Evolutionary conservation across 1,140 invertebrate species (phyloP).

Genomic region (Macrobrachium nipponense): DNA sequence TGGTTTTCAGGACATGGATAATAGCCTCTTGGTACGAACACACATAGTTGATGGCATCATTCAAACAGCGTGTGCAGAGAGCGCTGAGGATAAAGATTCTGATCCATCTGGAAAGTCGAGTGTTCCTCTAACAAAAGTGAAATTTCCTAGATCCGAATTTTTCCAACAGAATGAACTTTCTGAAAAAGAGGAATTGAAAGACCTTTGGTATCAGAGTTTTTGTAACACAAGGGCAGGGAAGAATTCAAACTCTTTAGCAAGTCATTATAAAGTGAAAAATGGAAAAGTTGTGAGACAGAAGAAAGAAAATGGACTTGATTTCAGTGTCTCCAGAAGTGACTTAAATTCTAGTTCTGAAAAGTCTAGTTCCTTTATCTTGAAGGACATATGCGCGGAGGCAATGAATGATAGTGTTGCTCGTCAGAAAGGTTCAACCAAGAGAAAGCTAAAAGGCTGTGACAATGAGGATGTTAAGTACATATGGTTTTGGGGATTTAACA

Average conservation of each 20-base stretch:
- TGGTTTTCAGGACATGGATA: background rate
- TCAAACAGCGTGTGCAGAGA: conserved; percentile 42
- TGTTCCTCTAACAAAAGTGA: background rate
- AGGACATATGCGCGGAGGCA: conserved; percentile 50
- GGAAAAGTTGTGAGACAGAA: background rate
- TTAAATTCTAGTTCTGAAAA: conserved; percentile 17
- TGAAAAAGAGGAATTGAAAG: conserved; percentile 43
- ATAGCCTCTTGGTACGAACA: conserved; percentile 42
- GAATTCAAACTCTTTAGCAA: conserved; percentile 19
- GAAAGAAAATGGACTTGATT: background rate
- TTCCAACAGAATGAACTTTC: conserved; percentile 14
- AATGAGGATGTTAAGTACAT: conserved; percentile 53
- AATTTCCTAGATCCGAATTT: conserved; percentile 18
- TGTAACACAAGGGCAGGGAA: conserved; percentile 32
- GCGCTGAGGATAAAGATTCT: conserved; percentile 22
- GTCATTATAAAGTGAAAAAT: conserved; percentile 31
- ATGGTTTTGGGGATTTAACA: conserved; percentile 57
- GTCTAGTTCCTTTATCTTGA: conserved; percentile 41
- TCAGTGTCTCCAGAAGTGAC: background rate
- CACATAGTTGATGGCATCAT: conserved; percentile 51
- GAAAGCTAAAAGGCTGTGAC: conserved; percentile 39
- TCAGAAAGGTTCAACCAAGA: conserved; percentile 40
- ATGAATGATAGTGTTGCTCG: conserved; percentile 41
- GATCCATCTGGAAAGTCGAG: background rate
- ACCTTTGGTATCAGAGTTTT: conserved; percentile 54